phyloP scores from a whole-genome alignment of 2,113 vertebrate species.

The Cheilinus undulatus region DNA sequence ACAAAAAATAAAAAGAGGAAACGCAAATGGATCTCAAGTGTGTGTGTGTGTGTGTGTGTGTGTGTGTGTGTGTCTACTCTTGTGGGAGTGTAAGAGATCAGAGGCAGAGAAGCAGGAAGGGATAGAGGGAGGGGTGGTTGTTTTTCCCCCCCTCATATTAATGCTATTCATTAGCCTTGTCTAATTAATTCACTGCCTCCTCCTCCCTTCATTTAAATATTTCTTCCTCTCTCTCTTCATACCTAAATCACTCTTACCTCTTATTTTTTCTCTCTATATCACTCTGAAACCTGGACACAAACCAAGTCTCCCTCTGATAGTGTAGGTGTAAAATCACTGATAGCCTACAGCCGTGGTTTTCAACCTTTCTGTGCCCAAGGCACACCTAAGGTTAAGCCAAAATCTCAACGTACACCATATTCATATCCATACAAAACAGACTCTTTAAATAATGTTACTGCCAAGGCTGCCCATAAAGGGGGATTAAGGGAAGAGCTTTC shows the following conservation, averaged over 20 bases:
- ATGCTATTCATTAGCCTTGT: conserved; percentile 79
- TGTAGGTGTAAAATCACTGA: too few relatives aligned
- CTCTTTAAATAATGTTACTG: too few relatives aligned
- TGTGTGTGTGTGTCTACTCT: conserved; percentile 23
- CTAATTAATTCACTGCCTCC: conserved; percentile 78
- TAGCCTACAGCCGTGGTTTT: too few relatives aligned
- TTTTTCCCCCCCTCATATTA: conserved; percentile 69
- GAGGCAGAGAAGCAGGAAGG: conserved; percentile 55
- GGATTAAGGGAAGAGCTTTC: too few relatives aligned
- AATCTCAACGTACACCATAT: too few relatives aligned
- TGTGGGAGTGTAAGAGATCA: conserved; percentile 68
- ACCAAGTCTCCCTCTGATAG: too few relatives aligned
- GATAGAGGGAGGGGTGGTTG: conserved; percentile 51
- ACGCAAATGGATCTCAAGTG: conserved; percentile 72
- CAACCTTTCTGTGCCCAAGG: too few relatives aligned
- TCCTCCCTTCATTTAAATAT: conserved; percentile 56
- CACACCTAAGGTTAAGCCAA: too few relatives aligned
- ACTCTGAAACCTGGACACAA: too few relatives aligned
- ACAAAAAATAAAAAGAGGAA: conserved; percentile 44
- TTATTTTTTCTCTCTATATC: not conserved
- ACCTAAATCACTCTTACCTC: not conserved
- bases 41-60: conserved; percentile 29
- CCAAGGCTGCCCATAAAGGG: too few relatives aligned
- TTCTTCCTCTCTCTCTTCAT: conserved; percentile 32
- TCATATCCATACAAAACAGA: too few relatives aligned